Base-by-base conservation (phyloP, 1,140 invertebrate species). In the Odontomachus brunneus region DNA sequence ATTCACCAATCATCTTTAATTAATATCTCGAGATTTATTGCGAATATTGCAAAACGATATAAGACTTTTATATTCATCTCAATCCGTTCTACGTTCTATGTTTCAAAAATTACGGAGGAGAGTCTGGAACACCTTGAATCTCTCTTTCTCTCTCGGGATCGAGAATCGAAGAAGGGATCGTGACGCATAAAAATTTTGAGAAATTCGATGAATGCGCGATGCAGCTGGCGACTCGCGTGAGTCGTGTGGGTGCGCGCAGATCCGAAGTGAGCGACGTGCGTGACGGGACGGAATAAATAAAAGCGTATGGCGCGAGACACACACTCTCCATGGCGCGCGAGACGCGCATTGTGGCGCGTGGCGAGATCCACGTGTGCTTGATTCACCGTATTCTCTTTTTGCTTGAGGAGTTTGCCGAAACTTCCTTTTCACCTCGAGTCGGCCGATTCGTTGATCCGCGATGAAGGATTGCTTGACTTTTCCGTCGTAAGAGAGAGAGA, bases 231-330 rank as follows among this genome's bases (percentile, higher is more conserved):
- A 11, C 38, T 4, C 55, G 22, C 51, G 48, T 26, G 65, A 71
- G 81, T 69, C 75, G 88, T 74, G 89, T 73, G 82, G 88, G 81
- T 84, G 88, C 65, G 51, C 26, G 67, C 51, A 57, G 85, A 85
- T 85, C 80, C 69, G 74, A 83, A n/a, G 67, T 84, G 86, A 89
- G 74, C 65, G 82, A 89, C 88, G 82, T 84, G 83, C 86, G 86
- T 86, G 85, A 78, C 83, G 85, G 73, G 60, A 85, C 57, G 83
- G 63, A 90, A 90, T 90, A 91, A 90, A 91, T 88, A 90, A 90
- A 88, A 89, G 81, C 88, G 86, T 84, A 87, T 85, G 89, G 75
- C 86, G 81, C 62, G 19, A 81, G 74, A 89, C 62, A 44, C 75
- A 89, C 62, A 44, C 75, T 83, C 48, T 73, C 78, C 66, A 66